Base-by-base conservation (phyloP, 2,797 vertebrate genomes). In the Denticeps clupeoides region DNA sequence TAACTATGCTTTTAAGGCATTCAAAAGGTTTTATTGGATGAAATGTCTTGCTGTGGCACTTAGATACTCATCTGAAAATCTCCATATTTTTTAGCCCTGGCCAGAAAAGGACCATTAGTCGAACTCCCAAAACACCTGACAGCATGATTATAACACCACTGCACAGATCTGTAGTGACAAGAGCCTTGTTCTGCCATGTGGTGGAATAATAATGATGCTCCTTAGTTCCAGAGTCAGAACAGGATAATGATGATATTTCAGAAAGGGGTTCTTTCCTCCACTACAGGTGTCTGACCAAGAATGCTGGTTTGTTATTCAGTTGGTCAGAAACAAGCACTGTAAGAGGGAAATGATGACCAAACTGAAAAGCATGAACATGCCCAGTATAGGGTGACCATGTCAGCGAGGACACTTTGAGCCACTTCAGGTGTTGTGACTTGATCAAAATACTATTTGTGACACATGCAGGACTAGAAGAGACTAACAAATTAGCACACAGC, bases 151-250 rank as follows among this genome's bases (percentile, higher is more conserved):
- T 44, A 23, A 35, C 49, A 44, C 49, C 59, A 13, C 33, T 35
- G 42, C 47, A 54, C 45, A 33, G 51, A 32, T 38, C 41, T 45
- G 26, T 26, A 59, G 46, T 45, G 44, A 54, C 18, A 28, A 47
- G 64, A 56, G 66, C 64, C 66, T 52, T 59, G 23, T 21, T 55
- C 38, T 3, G 6, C 38, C 56, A 56, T 58, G 65, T 57, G 37
- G 15, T 47, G 41, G 40, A 60, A 40, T 40, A 46, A 55, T 55
- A 64, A 58, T 47, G 23, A 31, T 43, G 24, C 31, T 10, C 56
- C 47, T 45, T 23, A 19, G 21, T 38, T 41, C 9, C 32, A n/a
- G 24, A 21, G 13, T 15, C 8, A 24, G 31, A 51, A 23, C 11
- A 19, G 45, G 3, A 5, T 52, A 47, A 44, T 25, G 53, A 7